A percentile compares a stretch with the other conserved stretches of the same genome.
phyloP scores from a whole-genome alignment of 2,113 vertebrate species.

The Phasianus colchicus region DNA sequence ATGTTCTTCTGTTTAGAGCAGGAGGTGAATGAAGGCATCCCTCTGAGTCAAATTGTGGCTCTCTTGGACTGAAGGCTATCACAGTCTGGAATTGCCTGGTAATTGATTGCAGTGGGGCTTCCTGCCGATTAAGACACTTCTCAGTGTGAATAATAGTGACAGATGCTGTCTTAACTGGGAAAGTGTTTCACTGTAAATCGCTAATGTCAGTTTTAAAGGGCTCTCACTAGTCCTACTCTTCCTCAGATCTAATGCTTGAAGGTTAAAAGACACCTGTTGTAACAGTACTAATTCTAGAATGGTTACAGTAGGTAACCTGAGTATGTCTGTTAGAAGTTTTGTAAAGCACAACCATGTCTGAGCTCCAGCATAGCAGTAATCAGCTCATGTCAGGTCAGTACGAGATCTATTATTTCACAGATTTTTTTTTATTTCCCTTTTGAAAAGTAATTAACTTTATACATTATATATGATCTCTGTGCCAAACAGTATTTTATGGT shows the following conservation, averaged over 20 bases:
- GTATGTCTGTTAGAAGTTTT: not conserved
- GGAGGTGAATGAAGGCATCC: not conserved
- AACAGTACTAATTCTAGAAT: not conserved
- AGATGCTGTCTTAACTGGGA: not conserved
- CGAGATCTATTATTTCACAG: not conserved
- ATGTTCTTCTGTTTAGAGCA: not conserved
- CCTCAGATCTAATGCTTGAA: not conserved
- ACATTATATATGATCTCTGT: not conserved
- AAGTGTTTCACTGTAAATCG: not conserved
- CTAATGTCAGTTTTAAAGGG: not conserved
- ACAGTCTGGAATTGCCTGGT: not conserved
- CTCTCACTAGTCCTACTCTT: not conserved
- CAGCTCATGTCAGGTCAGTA: not conserved
- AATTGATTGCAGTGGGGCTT: slow-evolving; percentile 21
- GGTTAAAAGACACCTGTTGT: not conserved
- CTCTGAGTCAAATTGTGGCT: not conserved
- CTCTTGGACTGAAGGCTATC: not conserved
- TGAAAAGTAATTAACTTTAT: slow-evolving; percentile 31
- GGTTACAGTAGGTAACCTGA: not conserved
- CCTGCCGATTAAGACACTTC: not conserved
- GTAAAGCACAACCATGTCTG: not conserved
- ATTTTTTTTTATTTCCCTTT: slow-evolving; percentile 4
- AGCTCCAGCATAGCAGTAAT: not conserved
- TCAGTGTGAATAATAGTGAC: not conserved
- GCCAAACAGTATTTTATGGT: not conserved